These are phyloP conservation scores for Typhlomys cinereus DNA, from an alignment of 2,113 vertebrate species.

Conservation along the genomic window DNA sequence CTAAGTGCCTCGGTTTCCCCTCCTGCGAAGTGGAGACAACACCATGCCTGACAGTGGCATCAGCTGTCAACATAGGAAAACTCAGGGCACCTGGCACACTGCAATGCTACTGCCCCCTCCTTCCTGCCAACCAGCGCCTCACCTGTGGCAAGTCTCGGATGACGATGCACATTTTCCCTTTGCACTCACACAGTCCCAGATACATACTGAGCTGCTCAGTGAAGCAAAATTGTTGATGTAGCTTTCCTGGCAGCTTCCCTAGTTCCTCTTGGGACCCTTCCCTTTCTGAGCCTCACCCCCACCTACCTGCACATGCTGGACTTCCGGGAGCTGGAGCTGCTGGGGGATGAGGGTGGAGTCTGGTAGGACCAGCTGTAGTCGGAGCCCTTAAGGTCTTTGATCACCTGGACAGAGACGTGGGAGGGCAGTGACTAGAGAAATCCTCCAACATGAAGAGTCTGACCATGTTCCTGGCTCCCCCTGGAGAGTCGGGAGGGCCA, in stretches of 20 bases:
- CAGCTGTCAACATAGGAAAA: neutral
- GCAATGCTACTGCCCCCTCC: accelerated
- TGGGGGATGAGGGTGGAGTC: constrained; percentile 96
- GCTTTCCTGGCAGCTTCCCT: neutral
- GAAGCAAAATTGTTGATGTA: neutral
- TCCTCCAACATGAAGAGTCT: neutral
- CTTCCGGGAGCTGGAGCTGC: constrained; percentile 95
- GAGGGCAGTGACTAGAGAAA: neutral
- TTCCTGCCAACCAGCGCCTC: accelerated
- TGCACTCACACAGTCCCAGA: neutral
- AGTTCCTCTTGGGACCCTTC: neutral
- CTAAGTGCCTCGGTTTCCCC: neutral
- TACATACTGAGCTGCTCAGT: accelerated
- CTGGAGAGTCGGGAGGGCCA: neutral
- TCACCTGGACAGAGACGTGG: constrained; percentile 87
- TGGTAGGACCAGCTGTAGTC: constrained; percentile 99
- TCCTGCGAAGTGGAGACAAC: neutral
- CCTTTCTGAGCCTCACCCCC: accelerated
- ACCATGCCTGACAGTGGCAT: neutral
- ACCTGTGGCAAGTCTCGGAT: accelerated
- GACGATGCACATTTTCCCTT: accelerated
- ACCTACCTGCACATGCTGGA: constrained; percentile 98
- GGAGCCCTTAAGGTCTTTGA: constrained; percentile 97
- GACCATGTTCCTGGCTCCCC: neutral
- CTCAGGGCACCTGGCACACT: accelerated